Conservation (phyloP, 2,797 vertebrate genomes). For the Poecilia picta region DNA sequence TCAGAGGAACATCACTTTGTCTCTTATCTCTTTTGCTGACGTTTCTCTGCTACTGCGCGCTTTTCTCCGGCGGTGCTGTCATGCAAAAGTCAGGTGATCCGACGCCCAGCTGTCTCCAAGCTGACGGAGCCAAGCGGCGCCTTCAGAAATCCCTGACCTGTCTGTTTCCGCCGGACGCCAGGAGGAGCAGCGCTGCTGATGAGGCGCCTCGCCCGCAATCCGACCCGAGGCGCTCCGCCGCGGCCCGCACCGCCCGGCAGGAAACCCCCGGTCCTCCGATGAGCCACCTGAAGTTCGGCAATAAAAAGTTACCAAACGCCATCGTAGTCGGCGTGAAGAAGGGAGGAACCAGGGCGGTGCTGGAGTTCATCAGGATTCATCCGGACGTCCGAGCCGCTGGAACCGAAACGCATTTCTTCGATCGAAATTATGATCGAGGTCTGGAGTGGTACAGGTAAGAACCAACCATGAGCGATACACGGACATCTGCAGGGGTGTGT, state of each 20-base stretch:
- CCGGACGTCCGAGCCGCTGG: constrained; percentile 91
- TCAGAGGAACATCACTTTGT: constrained; percentile 84
- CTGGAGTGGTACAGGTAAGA: constrained; percentile 94
- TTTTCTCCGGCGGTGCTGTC: constrained; percentile 80
- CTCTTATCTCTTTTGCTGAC: constrained; percentile 85
- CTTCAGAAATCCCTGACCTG: constrained; percentile 82
- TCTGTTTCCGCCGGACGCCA: constrained; percentile 38
- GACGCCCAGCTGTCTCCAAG: constrained; percentile 74
- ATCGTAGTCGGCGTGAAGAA: constrained; percentile 94
- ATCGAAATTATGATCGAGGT: constrained; percentile 89
- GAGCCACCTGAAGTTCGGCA: constrained; percentile 78
- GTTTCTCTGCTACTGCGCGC: constrained; percentile 86
- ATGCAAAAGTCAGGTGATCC: constrained; percentile 75
- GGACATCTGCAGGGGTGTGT: neutral
- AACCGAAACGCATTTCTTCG: constrained; percentile 93
- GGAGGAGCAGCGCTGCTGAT: constrained; percentile 22
- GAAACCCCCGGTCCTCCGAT: constrained; percentile 62
- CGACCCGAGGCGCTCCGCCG: constrained; percentile 41
- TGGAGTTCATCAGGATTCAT: constrained; percentile 91
- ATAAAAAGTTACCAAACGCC: constrained; percentile 89
- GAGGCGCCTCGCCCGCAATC: constrained; percentile 39
- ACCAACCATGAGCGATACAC: neutral
- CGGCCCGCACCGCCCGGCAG: constrained; percentile 49
- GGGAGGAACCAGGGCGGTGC: constrained; percentile 90
- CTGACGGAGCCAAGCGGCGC: constrained; percentile 79